Percentiles rank a stretch among this genome's conserved stretches.
These are phyloP conservation scores for Colaptes auratus DNA, from an alignment of 2,113 vertebrate species.

Conservation along the genomic window DNA sequence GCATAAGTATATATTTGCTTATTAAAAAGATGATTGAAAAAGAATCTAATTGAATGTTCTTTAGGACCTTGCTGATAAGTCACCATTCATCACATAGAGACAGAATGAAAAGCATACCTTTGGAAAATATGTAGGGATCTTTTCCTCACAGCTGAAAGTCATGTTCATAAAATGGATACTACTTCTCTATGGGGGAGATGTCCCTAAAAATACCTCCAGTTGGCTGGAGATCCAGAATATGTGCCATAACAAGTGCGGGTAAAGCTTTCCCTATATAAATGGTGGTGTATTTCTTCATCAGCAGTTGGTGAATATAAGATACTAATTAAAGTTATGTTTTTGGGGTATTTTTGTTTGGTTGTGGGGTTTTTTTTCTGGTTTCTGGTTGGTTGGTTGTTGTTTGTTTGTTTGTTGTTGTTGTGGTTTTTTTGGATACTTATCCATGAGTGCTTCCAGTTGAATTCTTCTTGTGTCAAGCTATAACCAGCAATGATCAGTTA, in stretches of 20 bases:
- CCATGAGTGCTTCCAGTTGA: not conserved
- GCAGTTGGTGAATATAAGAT: not conserved
- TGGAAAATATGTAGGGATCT: not conserved
- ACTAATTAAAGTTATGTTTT: not conserved
- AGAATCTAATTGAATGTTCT: not conserved
- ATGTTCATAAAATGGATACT: not conserved
- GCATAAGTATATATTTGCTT: not conserved
- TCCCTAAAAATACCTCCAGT: not conserved
- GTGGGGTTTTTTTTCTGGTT: no score
- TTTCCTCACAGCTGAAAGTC: rapidly evolving
- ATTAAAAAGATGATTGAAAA: not conserved
- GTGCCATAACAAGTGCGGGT: not conserved
- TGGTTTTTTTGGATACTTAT: not conserved
- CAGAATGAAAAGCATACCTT: not conserved
- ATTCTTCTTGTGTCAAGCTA: not conserved
- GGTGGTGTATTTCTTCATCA: not conserved
- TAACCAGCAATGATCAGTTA: not conserved
- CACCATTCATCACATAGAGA: not conserved
- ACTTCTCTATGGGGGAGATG: not conserved
- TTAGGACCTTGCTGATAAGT: not conserved
- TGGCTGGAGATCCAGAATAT: not conserved
- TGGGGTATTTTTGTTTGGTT: no score
- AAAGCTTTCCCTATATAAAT: not conserved
- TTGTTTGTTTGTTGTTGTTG: not conserved
- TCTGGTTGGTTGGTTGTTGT: not conserved